Evolutionary conservation across 2,888 invertebrate genomes (phyloP).

Genomic region (Drosophila multiciliata): DNA sequence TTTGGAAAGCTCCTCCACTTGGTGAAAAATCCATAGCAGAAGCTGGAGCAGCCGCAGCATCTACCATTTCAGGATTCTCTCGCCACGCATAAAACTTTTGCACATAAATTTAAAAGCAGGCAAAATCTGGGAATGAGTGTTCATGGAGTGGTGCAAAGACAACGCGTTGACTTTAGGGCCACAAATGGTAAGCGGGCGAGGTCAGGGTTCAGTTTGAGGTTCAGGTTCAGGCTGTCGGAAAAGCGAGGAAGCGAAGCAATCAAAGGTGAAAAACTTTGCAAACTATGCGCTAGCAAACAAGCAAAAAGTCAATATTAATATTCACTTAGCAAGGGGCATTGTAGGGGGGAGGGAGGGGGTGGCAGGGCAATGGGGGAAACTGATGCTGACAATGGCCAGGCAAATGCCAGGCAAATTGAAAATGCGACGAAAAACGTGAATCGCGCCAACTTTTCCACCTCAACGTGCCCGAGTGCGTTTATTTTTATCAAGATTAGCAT

Average conservation of each 20-base stretch:
- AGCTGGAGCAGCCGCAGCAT: background rate
- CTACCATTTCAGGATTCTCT: slow-evolving; percentile 10
- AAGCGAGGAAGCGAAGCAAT: slow-evolving; percentile 64
- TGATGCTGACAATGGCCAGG: slow-evolving; percentile 72
- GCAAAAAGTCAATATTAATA: slow-evolving; percentile 80
- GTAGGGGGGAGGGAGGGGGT: background rate
- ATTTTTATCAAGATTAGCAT: slow-evolving; percentile 80
- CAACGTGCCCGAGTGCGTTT: slow-evolving; percentile 79
- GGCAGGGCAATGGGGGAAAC: slow-evolving; percentile 2
- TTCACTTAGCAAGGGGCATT: slow-evolving; percentile 61
- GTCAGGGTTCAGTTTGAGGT: slow-evolving; percentile 56
- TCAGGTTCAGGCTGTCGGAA: slow-evolving; percentile 14
- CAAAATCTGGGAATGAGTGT: slow-evolving; percentile 46
- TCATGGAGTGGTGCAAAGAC: background rate
- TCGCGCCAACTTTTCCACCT: slow-evolving; percentile 68
- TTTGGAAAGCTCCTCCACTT: slow-evolving; percentile 51
- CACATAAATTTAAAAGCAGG: slow-evolving; percentile 72
- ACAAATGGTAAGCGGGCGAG: slow-evolving; percentile 74
- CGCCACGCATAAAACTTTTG: slow-evolving; percentile 71
- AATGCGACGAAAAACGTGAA: slow-evolving; percentile 79
- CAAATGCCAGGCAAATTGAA: slow-evolving; percentile 80
- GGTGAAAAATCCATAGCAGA: slow-evolving; percentile 18
- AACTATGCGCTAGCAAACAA: slow-evolving; percentile 69
- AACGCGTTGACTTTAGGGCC: slow-evolving; percentile 68
- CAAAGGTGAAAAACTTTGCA: slow-evolving; percentile 79